Evolutionary conservation across 2,113 vertebrate species (phyloP), one percentile per base, ranked within the genome.

Genomic region (Gobius niger): DNA sequence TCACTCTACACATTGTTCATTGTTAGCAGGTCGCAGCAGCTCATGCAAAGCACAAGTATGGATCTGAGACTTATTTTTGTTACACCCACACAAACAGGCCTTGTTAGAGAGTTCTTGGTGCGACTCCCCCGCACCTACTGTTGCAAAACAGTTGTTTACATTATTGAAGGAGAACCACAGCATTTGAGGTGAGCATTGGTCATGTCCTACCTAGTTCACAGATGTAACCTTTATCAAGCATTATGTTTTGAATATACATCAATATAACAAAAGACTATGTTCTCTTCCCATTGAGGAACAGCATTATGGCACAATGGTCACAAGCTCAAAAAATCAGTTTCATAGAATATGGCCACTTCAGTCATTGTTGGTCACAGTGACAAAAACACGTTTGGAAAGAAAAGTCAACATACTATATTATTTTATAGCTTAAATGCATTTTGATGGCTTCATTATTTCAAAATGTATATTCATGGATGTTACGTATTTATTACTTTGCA

Each of bases 81-180:
- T 81, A 57, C 73, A 63, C 70, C 81, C 63, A 70, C 75, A 44
- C 2, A 7, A 81, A 84, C 51, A 73, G 70, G n/a, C 63, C 52
- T 80, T 61, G 75, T 80, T 75, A 75, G 46, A 61, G 64, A 65
- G 68, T 34, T 14, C 65, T 80, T 67, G 66, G 57, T 46, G 64
- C 4, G 41, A 78, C 69, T 63, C 62, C 72, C 44, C 62, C 67
- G 53, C 65, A 80, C 41, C 63, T 40, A 44, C 68, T 67, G 66
- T 47, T 73, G 67, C 60, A 60, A 72, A 84, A 83, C 73, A 79
- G 60, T 52, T 73, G 50, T 67, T 67, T 68, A 63, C 56, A 52
- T 7, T 10, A 18, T 59, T 68, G 53, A 24, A 57, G 46, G 7
- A 16, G 24, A 44, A 4, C 65, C 46, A 44, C 40, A 18, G 14